Evolutionary conservation across 2,113 vertebrate species (phyloP), one percentile per base, ranked within the genome.

Genomic region (Triplophysa tibetana): DNA sequence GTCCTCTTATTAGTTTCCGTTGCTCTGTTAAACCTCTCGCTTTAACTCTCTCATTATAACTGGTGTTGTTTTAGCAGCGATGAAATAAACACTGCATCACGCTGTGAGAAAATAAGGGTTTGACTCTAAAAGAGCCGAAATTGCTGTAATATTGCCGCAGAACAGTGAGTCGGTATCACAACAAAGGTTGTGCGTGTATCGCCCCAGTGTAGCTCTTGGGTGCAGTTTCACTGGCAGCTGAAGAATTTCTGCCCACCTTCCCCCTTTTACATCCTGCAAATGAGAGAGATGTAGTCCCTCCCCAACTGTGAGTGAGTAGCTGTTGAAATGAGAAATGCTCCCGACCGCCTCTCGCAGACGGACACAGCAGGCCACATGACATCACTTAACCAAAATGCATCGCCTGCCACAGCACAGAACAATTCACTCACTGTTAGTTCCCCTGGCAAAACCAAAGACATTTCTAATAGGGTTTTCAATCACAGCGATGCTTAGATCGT

Each of bases 341-440:
- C 54, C 80, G 61, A 78, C 80, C 86, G 88, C 87, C 88, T 87
- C 86, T 86, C 80, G 74, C 86, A 87, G 87, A 88, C 85, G 86
- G 87, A 89, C 85, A 82, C 87, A 85, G 87, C 87, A 87, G 89
- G 85, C 87, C 88, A 86, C 85, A 83, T 90, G 91, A 91, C 90
- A 91, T 91, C 88, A 90, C 88, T 90, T 91, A 91, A 88, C 73
- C 85, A 86, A 89, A 91, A 92, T 91, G 88, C 89, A 91, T 89
- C 7, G 88, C 88, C 85, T 89, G 87, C 88, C 89, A 90, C 85
- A 89, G 89, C 89, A 90, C 81, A 85, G 81, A 86, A 86, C 80
- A 81, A 84, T 85, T 87, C 82, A 81, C 77, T 87, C 86, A 84
- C 80, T 89, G 86, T 88, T 87, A 78, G 86, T 80, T 82, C 75